phyloP scores from a whole-genome alignment of 2,888 invertebrate species.

The Galerucella nymphaeae region DNA sequence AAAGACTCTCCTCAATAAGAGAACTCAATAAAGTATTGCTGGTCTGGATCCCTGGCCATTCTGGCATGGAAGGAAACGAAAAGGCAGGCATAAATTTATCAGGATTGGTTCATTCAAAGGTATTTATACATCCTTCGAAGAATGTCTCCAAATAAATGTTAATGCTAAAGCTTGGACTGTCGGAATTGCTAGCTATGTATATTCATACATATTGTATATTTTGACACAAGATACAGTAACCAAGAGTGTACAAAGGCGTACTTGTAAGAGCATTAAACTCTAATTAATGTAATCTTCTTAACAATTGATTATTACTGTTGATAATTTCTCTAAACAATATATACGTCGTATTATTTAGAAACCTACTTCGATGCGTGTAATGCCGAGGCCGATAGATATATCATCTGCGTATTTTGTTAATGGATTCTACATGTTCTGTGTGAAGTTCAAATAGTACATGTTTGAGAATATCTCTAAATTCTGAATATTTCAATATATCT shows the following conservation, averaged over 20 bases:
- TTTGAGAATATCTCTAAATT: conserved; percentile 36
- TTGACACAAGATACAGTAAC: not conserved
- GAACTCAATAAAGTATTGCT: too few relatives aligned
- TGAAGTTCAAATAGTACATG: conserved; percentile 43
- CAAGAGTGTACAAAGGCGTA: not conserved
- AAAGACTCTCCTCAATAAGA: too few relatives aligned
- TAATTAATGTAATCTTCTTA: conserved; percentile 12
- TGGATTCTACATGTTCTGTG: conserved; percentile 41
- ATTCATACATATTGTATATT: not conserved
- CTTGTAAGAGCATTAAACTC: conserved; percentile 8
- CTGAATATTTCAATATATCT: conserved; percentile 32
- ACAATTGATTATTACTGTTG: conserved; percentile 14
- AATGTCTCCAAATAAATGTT: too few relatives aligned
- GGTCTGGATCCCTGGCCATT: too few relatives aligned
- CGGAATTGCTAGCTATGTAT: too few relatives aligned
- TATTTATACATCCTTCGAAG: too few relatives aligned
- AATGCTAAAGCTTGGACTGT: too few relatives aligned
- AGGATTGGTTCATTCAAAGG: too few relatives aligned
- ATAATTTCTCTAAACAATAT: conserved; percentile 16
- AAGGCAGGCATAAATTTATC: too few relatives aligned
- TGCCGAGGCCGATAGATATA: conserved; percentile 29
- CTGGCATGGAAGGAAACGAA: too few relatives aligned
- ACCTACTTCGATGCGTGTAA: conserved; percentile 19
- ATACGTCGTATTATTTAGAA: conserved; percentile 15
- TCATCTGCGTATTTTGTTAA: conserved; percentile 39